Percentiles rank a stretch among this genome's conserved stretches.
These are phyloP conservation scores for Nowickia ferox DNA, from an alignment of 2,888 invertebrate genomes.

Conservation along the genomic window DNA sequence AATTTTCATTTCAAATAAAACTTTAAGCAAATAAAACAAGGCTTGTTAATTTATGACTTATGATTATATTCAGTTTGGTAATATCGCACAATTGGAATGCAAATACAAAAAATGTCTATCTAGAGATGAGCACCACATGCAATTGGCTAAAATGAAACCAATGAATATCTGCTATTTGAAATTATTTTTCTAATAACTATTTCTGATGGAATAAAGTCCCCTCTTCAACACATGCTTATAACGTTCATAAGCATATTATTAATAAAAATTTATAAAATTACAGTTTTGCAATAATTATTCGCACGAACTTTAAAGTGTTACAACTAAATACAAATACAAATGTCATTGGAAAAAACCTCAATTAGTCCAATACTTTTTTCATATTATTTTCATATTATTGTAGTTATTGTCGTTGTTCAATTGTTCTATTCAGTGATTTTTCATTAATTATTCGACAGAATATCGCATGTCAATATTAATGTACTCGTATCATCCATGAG, in stretches of 20 bases:
- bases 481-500: not conserved
- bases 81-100: too few species aligned
- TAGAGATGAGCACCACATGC: too few species aligned
- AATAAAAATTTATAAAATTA: conserved; percentile 15
- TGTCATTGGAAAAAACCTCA: conserved; percentile 51
- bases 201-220: not conserved
- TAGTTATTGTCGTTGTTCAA: conserved; percentile 5
- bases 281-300: conserved; percentile 54
- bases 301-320: conserved; percentile 49
- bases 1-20: too few species aligned
- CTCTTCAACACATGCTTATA: not conserved
- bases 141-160: not conserved
- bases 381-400: not conserved
- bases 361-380: conserved; percentile 16
- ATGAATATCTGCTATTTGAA: conserved; percentile 14
- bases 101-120: too few species aligned
- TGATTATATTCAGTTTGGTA: too few species aligned
- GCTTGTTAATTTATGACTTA: too few species aligned
- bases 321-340: not conserved
- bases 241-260: not conserved
- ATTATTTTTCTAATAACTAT: not conserved
- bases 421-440: conserved; percentile 54
- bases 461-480: conserved; percentile 59
- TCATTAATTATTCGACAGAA: conserved; percentile 56
- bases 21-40: too few species aligned